Base-by-base conservation (phyloP, 2,888 invertebrate genomes). In the Proisotoma minuta region DNA sequence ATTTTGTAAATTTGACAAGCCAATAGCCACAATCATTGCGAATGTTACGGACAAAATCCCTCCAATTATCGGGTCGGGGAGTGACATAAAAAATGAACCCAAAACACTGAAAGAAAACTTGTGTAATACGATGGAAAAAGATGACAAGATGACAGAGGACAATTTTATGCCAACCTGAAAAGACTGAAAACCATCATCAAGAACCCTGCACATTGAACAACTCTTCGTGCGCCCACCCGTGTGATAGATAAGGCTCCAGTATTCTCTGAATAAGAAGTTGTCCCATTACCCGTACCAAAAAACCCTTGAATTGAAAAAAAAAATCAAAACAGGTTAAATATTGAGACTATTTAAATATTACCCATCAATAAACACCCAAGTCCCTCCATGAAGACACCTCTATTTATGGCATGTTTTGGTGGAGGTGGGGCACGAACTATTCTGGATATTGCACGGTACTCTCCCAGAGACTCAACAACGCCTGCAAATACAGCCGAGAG, bases 1-100 rank as follows among this genome's bases (percentile, higher is more conserved):
- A 76, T 88, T 88, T 74, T 90, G 90, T 10, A 91, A 80, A 0
- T 87, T 86, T 0, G 89, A 88, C 0, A 89, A 78, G 57, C 57
- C 57, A 3, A 71, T 62, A 22, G 65, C 63, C 51, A 63, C 51
- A n/a, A 71, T 65, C 27, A 69, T 68, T 1, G 70, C 56, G 54
- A 68, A 71, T n/a, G 68, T 57, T 22, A 65, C 60, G 28, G 26
- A 57, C 34, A 71, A 62, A 39, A 71, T 48, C 2, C 68, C 71
- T 1, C 70, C 68, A 15, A 71, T 50, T 10, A 72, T 57, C 2
- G 72, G 72, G 4, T 69, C 65, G 2, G 74, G 74, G 10, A 74
- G 59, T 1, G 69, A 57, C 4, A 69, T 65, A 27, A 73, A 63
- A 2, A 68, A 34, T 2, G 66, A 63, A 15, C 69, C 73, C 49